A percentile compares a stretch with the other conserved stretches of the same genome.
Conservation (phyloP, 1,140 invertebrate species). For the Phortica variegata region DNA sequence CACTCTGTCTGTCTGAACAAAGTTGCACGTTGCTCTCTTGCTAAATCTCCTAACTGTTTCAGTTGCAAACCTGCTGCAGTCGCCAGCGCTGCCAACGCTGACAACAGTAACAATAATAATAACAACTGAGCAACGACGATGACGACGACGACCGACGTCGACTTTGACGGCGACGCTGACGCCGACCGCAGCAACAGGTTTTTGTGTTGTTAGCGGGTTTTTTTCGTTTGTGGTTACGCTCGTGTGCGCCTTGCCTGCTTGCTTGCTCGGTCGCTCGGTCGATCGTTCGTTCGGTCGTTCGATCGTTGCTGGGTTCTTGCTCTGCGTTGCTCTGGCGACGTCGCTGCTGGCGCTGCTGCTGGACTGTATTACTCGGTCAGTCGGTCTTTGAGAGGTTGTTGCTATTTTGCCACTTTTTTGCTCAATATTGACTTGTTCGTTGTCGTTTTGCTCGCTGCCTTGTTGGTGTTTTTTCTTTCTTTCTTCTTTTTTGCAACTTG, state of each 20-base stretch:
- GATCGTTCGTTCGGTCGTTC: background rate
- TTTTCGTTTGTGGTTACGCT: conserved; percentile 28
- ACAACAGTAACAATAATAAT: conserved; percentile 29
- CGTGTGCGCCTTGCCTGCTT: conserved; percentile 8
- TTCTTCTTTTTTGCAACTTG: conserved; percentile 37
- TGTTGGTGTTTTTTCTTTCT: conserved; percentile 36
- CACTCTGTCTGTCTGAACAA: too few species aligned
- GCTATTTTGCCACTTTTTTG: conserved; percentile 44
- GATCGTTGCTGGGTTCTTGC: conserved; percentile 4
- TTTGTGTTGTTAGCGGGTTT: conserved; percentile 45
- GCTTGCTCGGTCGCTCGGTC: conserved; percentile 19
- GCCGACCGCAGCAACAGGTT: conserved; percentile 34
- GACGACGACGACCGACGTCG: background rate
- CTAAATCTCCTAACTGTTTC: conserved; percentile 1
- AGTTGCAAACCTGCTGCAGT: conserved; percentile 22
- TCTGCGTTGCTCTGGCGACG: background rate
- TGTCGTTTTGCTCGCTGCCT: conserved; percentile 14
- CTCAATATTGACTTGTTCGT: conserved; percentile 1
- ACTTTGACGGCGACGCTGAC: conserved; percentile 12
- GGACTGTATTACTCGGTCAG: conserved; percentile 57
- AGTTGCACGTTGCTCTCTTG: too few species aligned
- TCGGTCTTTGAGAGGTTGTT: conserved; percentile 57
- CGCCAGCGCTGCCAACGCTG: conserved; percentile 50
- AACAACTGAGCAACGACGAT: background rate
- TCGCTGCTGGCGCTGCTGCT: conserved; percentile 21